These are phyloP conservation scores for Drosophila repleta DNA, from an alignment of 1,140 invertebrate genomes.

Conservation along the genomic window DNA sequence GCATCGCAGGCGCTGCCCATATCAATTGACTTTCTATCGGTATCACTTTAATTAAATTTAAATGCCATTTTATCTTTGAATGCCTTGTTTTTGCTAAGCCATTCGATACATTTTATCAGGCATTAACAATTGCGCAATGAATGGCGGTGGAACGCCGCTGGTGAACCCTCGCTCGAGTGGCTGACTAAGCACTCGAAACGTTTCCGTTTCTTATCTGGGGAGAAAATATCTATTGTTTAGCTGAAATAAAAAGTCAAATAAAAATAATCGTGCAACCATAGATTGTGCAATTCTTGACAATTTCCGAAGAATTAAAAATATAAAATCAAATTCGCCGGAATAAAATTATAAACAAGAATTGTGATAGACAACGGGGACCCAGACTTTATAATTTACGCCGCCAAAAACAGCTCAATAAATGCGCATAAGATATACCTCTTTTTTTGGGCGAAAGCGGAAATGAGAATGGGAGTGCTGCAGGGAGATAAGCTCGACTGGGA, in stretches of 20 bases:
- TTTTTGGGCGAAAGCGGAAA: too few relatives aligned
- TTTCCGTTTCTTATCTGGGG: slow-evolving; percentile 26
- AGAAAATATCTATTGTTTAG: too few relatives aligned
- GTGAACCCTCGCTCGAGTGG: slow-evolving; percentile 9
- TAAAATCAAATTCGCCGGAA: slow-evolving; percentile 7
- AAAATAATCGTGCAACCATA: slow-evolving; percentile 1
- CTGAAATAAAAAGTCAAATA: neutral
- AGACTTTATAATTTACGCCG: slow-evolving; percentile 24
- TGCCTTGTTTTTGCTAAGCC: slow-evolving; percentile 18
- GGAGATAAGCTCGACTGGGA: too few relatives aligned
- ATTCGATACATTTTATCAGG: slow-evolving; percentile 16
- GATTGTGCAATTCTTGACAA: slow-evolving; percentile 13
- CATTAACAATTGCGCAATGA: slow-evolving; percentile 31
- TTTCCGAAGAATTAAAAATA: slow-evolving; percentile 2
- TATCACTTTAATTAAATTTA: slow-evolving; percentile 28
- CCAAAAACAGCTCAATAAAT: slow-evolving; percentile 1
- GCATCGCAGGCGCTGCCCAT: neutral
- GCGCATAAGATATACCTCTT: neutral
- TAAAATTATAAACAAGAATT: neutral
- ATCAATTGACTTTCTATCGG: slow-evolving; percentile 5
- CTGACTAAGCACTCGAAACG: slow-evolving; percentile 40
- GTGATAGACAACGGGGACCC: neutral
- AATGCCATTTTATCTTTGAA: slow-evolving; percentile 33
- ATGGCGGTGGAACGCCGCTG: slow-evolving; percentile 23
- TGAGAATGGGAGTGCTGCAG: too few relatives aligned